Conservation (phyloP, 2,113 vertebrate species). For the Cyphomyrus discorhynchus region DNA sequence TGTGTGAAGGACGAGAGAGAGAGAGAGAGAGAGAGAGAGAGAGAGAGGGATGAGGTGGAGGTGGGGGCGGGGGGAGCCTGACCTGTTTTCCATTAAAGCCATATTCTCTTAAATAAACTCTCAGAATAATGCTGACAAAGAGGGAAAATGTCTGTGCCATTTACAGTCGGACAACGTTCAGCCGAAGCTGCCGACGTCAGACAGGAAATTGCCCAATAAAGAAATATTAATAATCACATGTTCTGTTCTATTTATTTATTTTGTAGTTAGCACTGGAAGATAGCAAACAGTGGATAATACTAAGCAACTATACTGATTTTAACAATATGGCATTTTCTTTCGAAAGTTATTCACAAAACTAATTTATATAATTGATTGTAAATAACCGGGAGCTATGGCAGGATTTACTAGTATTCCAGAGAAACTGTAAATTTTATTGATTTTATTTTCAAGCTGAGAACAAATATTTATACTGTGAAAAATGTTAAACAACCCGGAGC, state of each 20-base stretch:
- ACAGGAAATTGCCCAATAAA: constrained; percentile 15
- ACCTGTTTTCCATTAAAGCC: constrained; percentile 66
- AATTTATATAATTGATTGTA: neutral
- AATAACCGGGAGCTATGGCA: neutral
- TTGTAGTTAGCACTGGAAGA: neutral
- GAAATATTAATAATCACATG: neutral
- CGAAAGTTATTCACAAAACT: neutral
- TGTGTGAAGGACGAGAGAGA: constrained; percentile 22
- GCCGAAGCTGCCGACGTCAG: constrained; percentile 36
- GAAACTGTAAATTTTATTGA: neutral
- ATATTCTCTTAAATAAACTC: constrained; percentile 60
- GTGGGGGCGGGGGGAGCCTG: constrained; percentile 30
- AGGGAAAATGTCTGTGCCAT: constrained; percentile 51
- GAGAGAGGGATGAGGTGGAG: constrained; percentile 6
- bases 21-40: constrained; percentile 7
- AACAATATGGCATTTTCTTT: neutral
- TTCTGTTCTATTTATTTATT: neutral
- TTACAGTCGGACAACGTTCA: constrained; percentile 49
- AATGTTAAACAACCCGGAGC: neutral
- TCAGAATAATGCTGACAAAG: constrained; percentile 65
- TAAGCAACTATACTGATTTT: neutral
- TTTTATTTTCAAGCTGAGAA: neutral
- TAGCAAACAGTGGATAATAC: neutral
- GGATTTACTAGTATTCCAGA: neutral
- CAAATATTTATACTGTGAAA: neutral